Percentiles rank a stretch among this genome's conserved stretches.
phyloP scores from a whole-genome alignment of 2,113 vertebrate species.

The Tamias sibiricus region DNA sequence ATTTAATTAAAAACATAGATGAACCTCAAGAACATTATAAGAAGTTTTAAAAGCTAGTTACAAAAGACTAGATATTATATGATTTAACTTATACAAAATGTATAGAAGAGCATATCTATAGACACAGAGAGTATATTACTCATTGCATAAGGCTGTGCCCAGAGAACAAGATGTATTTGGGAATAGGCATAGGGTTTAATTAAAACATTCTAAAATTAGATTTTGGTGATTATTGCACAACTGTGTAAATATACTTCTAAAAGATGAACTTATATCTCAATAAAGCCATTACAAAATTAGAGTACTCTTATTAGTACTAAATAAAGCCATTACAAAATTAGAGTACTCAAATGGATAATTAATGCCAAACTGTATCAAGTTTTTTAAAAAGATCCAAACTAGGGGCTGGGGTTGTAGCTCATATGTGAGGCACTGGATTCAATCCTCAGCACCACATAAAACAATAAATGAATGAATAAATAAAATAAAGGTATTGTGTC shows the following conservation, averaged over 20 bases:
- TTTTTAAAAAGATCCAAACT: no score
- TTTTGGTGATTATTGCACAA: background rate
- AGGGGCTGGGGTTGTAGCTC: no score
- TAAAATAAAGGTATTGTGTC: no score
- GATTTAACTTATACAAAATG: background rate
- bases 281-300: background rate
- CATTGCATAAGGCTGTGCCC: background rate
- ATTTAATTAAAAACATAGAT: background rate
- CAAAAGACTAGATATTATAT: background rate
- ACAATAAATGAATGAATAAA: no score
- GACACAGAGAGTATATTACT: background rate
- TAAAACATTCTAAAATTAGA: conserved; percentile 29
- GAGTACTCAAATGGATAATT: background rate
- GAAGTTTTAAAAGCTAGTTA: background rate
- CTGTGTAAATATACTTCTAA: background rate
- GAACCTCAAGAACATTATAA: background rate
- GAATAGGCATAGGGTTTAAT: background rate
- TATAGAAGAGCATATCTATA: background rate
- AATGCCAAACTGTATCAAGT: background rate
- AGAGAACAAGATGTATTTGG: background rate
- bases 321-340: background rate
- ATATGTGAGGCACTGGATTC: no score
- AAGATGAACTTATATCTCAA: background rate
- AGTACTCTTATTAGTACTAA: no score
- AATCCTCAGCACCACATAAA: no score